Conservation (phyloP, 2,797 vertebrate species). For the Neoniphon sammara region DNA sequence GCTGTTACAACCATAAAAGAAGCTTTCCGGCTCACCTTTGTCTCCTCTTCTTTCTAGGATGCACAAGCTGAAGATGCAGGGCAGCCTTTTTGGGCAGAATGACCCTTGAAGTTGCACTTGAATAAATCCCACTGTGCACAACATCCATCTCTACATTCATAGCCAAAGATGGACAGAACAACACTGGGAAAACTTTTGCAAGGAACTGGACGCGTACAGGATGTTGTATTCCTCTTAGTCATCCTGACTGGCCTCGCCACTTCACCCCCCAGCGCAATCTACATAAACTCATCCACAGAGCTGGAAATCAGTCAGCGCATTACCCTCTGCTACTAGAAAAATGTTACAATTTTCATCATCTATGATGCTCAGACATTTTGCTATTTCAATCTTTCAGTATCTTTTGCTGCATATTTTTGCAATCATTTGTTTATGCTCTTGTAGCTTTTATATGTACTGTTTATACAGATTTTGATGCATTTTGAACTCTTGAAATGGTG, state of each 20-base stretch:
- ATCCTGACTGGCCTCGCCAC: conserved; percentile 29
- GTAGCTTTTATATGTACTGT: conserved; percentile 46
- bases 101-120: conserved; percentile 64
- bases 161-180: conserved; percentile 69
- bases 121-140: conserved; percentile 15
- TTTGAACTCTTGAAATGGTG: conserved; percentile 37
- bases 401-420: conserved; percentile 55
- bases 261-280: conserved; percentile 61
- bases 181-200: conserved; percentile 46
- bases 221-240: conserved; percentile 24
- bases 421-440: conserved; percentile 65
- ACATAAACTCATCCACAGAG: conserved; percentile 51
- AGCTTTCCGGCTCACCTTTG: conserved; percentile 1
- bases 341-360: conserved; percentile 40
- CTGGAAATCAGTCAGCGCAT: conserved; percentile 37
- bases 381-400: conserved; percentile 33
- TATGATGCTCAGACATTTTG: conserved; percentile 51
- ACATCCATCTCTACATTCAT: conserved; percentile 34
- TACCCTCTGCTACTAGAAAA: conserved; percentile 50
- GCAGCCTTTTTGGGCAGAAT: conserved; percentile 75
- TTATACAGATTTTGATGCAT: conserved; percentile 49
- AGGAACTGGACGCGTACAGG: conserved; percentile 42
- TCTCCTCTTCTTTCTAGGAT: conserved; percentile 66
- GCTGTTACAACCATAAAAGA: background rate
- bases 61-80: conserved; percentile 79